A percentile compares a stretch with the other conserved stretches of the same genome.
These are phyloP conservation scores for Gadus chalcogrammus DNA, from an alignment of 2,113 vertebrate species.

Conservation along the genomic window DNA sequence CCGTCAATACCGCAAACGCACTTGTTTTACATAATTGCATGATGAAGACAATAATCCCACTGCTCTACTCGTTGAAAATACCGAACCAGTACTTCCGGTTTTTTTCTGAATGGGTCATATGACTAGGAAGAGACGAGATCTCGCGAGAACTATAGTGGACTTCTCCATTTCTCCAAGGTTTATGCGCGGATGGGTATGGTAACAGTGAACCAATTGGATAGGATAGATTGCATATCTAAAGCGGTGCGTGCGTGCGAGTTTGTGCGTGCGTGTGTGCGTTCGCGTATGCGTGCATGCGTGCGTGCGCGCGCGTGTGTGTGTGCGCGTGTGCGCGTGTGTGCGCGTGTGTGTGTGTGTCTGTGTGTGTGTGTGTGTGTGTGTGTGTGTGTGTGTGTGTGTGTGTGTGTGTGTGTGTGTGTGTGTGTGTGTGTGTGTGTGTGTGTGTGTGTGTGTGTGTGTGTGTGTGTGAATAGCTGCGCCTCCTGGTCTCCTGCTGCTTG, in stretches of 20 bases:
- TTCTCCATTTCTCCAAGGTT: background rate
- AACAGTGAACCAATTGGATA: no score
- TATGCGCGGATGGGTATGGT: background rate
- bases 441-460: constrained; percentile 9
- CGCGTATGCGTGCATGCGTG: background rate
- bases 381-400: background rate
- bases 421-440: constrained; percentile 4
- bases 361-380: constrained; percentile 1
- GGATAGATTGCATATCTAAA: background rate
- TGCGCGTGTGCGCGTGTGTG: no score
- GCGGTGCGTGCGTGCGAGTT: background rate
- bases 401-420: constrained; percentile 1
- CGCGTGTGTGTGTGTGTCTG: constrained; percentile 3
- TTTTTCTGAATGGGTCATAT: constrained; percentile 52
- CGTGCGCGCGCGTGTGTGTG: background rate
- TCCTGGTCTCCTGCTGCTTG: constrained; percentile 30
- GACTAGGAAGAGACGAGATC: constrained; percentile 44
- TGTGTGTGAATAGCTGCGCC: constrained; percentile 25
- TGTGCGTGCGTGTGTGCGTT: constrained; percentile 1
- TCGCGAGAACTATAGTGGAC: constrained; percentile 55
- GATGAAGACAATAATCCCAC: background rate
- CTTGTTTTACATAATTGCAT: constrained; percentile 36
- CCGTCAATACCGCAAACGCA: constrained; percentile 7
- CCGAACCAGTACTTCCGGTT: constrained; percentile 65
- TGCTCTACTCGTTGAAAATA: background rate